Conservation (phyloP, 1,140 invertebrate genomes). For the Lucilia cuprina region DNA sequence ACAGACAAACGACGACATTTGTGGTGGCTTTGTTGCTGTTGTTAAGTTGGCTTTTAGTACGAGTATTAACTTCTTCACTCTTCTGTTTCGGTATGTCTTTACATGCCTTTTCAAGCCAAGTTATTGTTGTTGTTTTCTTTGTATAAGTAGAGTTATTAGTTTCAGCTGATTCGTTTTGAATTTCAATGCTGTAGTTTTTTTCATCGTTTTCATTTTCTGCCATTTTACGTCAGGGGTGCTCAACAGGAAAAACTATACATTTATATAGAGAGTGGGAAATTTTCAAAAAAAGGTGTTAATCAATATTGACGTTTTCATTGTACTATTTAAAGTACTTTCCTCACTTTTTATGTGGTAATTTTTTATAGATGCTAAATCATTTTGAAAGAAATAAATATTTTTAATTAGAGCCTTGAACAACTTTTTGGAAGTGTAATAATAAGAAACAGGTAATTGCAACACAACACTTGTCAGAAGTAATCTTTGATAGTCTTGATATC, state of each 20-base stretch:
- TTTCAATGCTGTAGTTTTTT: not conserved
- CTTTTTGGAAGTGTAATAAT: not conserved
- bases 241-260: not conserved
- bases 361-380: too few species aligned
- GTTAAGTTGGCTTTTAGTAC: not conserved
- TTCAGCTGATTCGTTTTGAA: not conserved
- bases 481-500: not conserved
- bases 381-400: too few species aligned
- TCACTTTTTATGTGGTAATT: not conserved
- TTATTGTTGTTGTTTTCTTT: not conserved
- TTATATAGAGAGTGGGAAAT: too few species aligned
- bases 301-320: not conserved
- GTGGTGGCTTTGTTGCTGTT: not conserved
- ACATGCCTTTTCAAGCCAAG: not conserved
- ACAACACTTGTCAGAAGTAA: not conserved
- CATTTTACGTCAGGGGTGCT: not conserved
- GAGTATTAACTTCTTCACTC: not conserved
- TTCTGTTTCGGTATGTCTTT: not conserved
- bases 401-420: not conserved
- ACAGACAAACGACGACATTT: conserved; percentile 12
- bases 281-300: not conserved
- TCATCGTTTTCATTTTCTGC: too few species aligned
- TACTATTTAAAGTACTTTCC: not conserved
- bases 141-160: not conserved
- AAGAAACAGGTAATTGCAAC: not conserved